Percentiles rank a stretch among this genome's conserved stretches.
Evolutionary conservation across 2,888 invertebrate genomes (phyloP).

Genomic region (Lasioglossum malachurum): DNA sequence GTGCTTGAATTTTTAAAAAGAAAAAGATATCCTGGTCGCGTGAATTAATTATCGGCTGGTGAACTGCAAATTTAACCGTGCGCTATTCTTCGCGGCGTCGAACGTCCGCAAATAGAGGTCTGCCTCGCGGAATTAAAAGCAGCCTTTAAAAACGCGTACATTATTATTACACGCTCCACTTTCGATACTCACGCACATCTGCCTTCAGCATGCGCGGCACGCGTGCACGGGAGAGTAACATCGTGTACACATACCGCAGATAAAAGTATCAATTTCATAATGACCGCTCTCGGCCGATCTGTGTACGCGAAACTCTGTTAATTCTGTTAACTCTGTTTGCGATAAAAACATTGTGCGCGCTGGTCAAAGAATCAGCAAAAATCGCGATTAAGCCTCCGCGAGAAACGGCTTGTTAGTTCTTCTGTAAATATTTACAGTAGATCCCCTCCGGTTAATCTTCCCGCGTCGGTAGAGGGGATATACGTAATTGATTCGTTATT

Average conservation of each 20-base stretch:
- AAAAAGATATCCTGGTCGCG: background rate
- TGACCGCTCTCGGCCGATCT: conserved; percentile 18
- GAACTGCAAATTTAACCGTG: background rate
- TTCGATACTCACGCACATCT: conserved; percentile 45
- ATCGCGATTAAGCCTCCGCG: background rate
- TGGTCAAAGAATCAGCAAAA: background rate
- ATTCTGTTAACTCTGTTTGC: background rate
- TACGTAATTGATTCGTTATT: background rate
- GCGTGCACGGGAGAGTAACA: conserved; percentile 30
- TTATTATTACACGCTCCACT: conserved; percentile 54
- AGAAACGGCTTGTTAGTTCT: background rate
- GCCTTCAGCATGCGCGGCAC: conserved; percentile 50
- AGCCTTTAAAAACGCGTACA: conserved; percentile 36
- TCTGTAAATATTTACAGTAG: background rate
- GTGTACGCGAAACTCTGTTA: background rate
- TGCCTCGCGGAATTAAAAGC: conserved; percentile 26
- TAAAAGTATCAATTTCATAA: conserved; percentile 58
- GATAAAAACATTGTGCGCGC: conserved; percentile 17
- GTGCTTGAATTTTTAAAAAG: too few relatives aligned
- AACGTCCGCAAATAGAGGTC: background rate
- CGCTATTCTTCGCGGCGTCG: background rate
- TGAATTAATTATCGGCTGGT: background rate
- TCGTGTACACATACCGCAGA: conserved; percentile 41
- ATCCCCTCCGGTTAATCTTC: background rate
- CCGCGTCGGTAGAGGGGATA: background rate